These are phyloP conservation scores for Aelia acuminata DNA, from an alignment of 2,888 invertebrate genomes.

Conservation along the genomic window DNA sequence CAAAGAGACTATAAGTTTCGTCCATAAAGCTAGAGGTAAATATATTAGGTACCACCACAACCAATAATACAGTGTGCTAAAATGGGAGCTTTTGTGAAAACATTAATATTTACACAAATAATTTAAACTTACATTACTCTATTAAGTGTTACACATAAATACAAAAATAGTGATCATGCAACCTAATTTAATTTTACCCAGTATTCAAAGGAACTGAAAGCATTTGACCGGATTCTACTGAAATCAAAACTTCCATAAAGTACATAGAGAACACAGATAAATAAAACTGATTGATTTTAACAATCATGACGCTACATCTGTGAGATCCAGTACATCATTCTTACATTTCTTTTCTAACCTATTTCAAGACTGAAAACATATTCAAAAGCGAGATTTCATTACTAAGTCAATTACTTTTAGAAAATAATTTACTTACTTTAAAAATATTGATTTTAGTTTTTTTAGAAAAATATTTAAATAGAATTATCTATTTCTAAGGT, in stretches of 20 bases:
- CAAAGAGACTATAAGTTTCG: too few species aligned
- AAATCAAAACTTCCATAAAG: not conserved
- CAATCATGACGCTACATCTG: not conserved
- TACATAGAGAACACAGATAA: not conserved
- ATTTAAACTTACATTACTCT: not conserved
- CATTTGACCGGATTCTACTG: constrained; percentile 44
- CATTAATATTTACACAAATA: not conserved
- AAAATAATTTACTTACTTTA: not conserved
- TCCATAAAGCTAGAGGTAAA: not conserved
- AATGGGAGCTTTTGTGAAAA: not conserved
- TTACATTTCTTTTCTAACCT: constrained; percentile 45
- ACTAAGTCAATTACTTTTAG: not conserved
- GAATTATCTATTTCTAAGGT: not conserved
- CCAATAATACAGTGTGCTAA: not conserved
- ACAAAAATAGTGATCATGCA: not conserved
- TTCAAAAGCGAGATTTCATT: not conserved
- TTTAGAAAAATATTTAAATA: not conserved
- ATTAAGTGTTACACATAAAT: not conserved
- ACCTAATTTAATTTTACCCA: not conserved
- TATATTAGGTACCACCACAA: not conserved
- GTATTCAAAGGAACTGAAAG: constrained; percentile 25
- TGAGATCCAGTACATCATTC: constrained; percentile 4
- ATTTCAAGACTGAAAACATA: not conserved
- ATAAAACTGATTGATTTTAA: not conserved
- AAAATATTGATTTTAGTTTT: not conserved